Evolutionary conservation across 1,140 invertebrate species (phyloP).

Genomic region (Plutomurus gul): DNA sequence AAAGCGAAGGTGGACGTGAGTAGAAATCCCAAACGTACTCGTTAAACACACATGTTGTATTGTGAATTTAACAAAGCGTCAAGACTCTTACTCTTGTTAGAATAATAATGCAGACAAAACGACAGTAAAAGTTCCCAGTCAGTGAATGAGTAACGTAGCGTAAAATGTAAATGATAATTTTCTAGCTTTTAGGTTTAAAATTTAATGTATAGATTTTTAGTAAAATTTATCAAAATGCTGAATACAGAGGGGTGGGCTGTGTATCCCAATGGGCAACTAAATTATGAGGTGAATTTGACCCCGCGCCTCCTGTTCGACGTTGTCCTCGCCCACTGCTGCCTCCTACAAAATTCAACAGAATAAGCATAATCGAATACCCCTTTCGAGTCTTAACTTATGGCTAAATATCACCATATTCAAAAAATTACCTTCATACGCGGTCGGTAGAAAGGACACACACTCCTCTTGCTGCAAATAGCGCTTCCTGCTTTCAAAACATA

Average conservation of each 20-base stretch:
- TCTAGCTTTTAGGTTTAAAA: neutral
- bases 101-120: too few relatives aligned
- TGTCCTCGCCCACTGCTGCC: conserved; percentile 34
- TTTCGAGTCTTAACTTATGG: too few relatives aligned
- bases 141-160: neutral
- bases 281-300: conserved; percentile 50
- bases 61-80: too few relatives aligned
- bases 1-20: too few relatives aligned
- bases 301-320: conserved; percentile 49
- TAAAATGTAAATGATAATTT: neutral
- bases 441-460: conserved; percentile 48
- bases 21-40: too few relatives aligned
- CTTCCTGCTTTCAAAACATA: conserved; percentile 14
- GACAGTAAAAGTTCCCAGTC: neutral
- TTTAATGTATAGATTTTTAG: neutral
- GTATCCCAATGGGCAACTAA: conserved; percentile 48
- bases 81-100: too few relatives aligned
- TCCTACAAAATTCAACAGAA: too few relatives aligned
- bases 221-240: conserved; percentile 23
- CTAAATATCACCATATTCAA: too few relatives aligned
- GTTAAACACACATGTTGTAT: too few relatives aligned
- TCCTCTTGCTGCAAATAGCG: conserved; percentile 44
- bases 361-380: too few relatives aligned
- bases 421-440: conserved; percentile 39
- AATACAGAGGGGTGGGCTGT: conserved; percentile 52